phyloP scores from a whole-genome alignment of 2,797 vertebrate genomes.

The Paratrypauchen microcephalus region DNA sequence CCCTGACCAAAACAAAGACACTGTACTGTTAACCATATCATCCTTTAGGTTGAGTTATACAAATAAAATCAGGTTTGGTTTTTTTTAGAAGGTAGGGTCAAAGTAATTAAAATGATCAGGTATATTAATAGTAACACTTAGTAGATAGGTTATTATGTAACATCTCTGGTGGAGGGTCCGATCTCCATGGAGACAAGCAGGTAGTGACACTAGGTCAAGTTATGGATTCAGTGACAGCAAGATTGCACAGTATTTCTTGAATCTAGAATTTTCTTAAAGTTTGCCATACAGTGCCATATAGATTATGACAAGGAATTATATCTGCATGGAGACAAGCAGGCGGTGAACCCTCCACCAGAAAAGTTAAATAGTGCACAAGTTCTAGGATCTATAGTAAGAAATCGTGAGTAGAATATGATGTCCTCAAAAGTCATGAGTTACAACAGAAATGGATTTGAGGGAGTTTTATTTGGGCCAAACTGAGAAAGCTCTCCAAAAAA shows the following conservation, averaged over 20 bases:
- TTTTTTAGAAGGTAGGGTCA: slow-evolving; percentile 6
- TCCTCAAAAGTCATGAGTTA: neutral
- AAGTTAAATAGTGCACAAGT: neutral
- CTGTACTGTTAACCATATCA: too few relatives aligned
- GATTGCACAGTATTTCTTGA: neutral
- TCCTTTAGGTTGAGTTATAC: slow-evolving; percentile 7
- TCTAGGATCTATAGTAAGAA: neutral
- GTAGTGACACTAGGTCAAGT: too few relatives aligned
- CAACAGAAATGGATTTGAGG: too few relatives aligned
- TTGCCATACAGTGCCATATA: neutral
- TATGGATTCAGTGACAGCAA: too few relatives aligned
- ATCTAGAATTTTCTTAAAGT: neutral
- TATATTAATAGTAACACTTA: neutral
- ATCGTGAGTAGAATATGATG: neutral
- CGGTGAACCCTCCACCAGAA: neutral
- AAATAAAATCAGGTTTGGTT: too few relatives aligned
- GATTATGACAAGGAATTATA: too few relatives aligned
- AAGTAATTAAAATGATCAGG: slow-evolving; percentile 11
- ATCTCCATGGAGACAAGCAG: too few relatives aligned
- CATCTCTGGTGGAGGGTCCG: neutral
- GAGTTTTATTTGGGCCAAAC: too few relatives aligned
- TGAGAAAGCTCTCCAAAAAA: too few relatives aligned
- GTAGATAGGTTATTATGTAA: neutral
- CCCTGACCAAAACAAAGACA: slow-evolving; percentile 4
- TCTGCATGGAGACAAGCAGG: too few relatives aligned